These are phyloP conservation scores for Pollenia angustigena DNA, from an alignment of 2,888 invertebrate species.

Conservation along the genomic window DNA sequence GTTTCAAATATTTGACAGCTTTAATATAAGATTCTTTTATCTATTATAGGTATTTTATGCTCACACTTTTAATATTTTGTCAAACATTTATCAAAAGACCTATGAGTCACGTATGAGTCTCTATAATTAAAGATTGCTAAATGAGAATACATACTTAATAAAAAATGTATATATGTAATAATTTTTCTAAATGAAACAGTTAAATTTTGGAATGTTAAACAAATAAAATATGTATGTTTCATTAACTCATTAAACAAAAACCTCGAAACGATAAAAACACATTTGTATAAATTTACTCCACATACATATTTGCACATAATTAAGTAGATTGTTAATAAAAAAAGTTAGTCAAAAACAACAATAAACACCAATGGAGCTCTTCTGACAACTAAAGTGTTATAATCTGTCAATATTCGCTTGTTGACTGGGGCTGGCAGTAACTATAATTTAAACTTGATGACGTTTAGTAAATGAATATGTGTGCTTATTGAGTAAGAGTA, in stretches of 20 bases:
- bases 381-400: constrained; percentile 55
- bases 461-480: constrained; percentile 59
- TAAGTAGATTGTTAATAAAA: constrained; percentile 1
- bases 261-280: constrained; percentile 11
- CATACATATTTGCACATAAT: too few species aligned
- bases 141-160: background rate
- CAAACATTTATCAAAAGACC: background rate
- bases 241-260: constrained; percentile 28
- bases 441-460: constrained; percentile 62
- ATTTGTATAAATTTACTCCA: constrained; percentile 11
- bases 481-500: background rate
- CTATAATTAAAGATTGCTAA: background rate
- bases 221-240: background rate
- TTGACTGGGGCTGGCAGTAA: constrained; percentile 21
- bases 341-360: constrained; percentile 41
- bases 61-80: background rate
- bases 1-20: background rate
- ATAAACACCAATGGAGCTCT: constrained; percentile 9
- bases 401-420: constrained; percentile 58
- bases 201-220: background rate
- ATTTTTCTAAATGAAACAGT: background rate
- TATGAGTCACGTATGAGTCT: constrained; percentile 31
- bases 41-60: background rate
- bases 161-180: background rate
- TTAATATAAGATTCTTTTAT: background rate